phyloP scores from a whole-genome alignment of 2,113 vertebrate genomes.

The Hystrix brachyura region DNA sequence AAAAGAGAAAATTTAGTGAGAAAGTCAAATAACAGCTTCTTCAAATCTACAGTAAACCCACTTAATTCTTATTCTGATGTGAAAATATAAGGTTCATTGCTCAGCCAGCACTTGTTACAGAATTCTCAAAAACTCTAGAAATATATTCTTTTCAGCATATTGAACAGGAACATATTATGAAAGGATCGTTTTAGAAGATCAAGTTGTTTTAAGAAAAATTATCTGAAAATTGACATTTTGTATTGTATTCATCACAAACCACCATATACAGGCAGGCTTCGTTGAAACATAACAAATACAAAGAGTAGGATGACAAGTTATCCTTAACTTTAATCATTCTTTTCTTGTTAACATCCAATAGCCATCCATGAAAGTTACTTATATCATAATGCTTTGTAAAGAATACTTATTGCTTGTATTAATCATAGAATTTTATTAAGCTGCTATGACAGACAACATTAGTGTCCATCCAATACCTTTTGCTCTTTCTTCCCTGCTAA shows the following conservation, averaged over 20 bases:
- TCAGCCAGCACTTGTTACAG: conserved; percentile 12
- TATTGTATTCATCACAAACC: neutral
- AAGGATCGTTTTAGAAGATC: neutral
- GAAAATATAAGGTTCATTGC: conserved; percentile 57
- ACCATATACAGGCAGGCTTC: neutral
- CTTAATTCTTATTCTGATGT: conserved; percentile 38
- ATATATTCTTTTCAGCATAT: conserved; percentile 39
- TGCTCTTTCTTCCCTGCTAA: neutral
- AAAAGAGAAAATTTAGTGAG: neutral
- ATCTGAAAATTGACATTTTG: neutral
- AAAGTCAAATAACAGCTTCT: conserved; percentile 12
- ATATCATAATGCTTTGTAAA: conserved; percentile 10
- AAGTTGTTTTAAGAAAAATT: conserved; percentile 19
- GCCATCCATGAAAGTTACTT: neutral
- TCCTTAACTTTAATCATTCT: neutral
- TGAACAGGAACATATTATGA: conserved; percentile 7
- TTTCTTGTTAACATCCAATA: neutral
- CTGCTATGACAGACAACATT: neutral
- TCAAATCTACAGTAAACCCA: neutral
- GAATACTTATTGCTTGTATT: neutral
- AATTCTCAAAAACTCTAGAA: conserved; percentile 69
- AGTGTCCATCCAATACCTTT: neutral
- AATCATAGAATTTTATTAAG: neutral
- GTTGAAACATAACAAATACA: neutral
- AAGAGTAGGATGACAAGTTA: neutral